These are phyloP conservation scores for Casuarius casuarius DNA, from an alignment of 2,113 vertebrate species.

Conservation along the genomic window DNA sequence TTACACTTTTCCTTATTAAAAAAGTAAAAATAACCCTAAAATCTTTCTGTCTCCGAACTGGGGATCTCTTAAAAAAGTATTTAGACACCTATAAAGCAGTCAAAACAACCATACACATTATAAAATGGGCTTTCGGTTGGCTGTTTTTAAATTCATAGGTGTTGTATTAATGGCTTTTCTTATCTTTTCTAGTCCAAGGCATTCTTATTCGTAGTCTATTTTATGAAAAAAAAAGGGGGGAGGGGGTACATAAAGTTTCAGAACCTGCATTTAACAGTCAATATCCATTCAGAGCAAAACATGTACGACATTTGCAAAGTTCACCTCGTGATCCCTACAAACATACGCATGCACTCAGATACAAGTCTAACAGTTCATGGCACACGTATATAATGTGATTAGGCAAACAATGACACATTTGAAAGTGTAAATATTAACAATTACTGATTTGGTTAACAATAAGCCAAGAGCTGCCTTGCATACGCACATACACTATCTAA, in stretches of 20 bases:
- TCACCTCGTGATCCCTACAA: neutral
- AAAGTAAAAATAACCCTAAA: neutral
- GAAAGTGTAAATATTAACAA: neutral
- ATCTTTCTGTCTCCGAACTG: neutral
- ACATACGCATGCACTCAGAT: neutral
- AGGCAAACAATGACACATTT: neutral
- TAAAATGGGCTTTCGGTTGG: neutral
- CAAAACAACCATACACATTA: neutral
- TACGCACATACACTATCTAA: neutral
- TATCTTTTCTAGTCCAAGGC: neutral
- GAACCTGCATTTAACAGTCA: neutral
- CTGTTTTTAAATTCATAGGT: neutral
- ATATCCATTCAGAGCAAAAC: neutral
- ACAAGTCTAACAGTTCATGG: neutral
- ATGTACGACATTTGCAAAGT: neutral
- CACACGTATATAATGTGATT: neutral
- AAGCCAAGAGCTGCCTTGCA: neutral
- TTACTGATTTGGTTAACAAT: neutral
- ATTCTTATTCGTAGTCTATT: neutral
- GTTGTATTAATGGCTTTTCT: neutral
- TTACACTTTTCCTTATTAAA: neutral
- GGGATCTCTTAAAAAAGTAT: neutral
- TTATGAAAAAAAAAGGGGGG: neutral
- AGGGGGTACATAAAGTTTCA: neutral
- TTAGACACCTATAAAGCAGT: neutral